Conservation (phyloP, 1,140 invertebrate species). For the Streblospio benedicti region DNA sequence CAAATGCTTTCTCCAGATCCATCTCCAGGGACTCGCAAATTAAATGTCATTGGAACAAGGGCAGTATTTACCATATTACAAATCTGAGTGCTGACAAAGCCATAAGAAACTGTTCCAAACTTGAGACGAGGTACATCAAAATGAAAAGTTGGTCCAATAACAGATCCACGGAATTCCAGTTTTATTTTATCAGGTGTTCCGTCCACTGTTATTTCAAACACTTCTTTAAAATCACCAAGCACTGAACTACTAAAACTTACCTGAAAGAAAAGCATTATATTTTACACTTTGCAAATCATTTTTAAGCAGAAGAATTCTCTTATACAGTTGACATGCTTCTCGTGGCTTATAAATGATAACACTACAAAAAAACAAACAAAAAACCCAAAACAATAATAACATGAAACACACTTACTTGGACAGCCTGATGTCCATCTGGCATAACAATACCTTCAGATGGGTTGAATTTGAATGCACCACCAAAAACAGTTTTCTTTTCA, state of each 20-base stretch:
- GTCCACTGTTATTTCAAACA: conserved; percentile 45
- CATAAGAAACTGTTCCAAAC: conserved; percentile 46
- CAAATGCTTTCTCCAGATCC: conserved; percentile 21
- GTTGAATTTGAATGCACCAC: conserved; percentile 44
- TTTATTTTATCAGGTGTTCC: conserved; percentile 35
- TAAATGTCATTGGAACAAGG: conserved; percentile 45
- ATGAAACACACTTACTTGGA: too few relatives aligned
- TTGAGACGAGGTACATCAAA: conserved; percentile 43
- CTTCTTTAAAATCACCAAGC: conserved; percentile 44
- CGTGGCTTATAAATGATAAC: too few relatives aligned
- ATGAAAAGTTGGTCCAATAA: conserved; percentile 47
- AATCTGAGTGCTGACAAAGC: conserved; percentile 34
- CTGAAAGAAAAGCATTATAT: too few relatives aligned
- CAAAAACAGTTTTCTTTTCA: conserved; percentile 34
- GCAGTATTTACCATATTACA: conserved; percentile 43
- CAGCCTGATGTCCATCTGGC: conserved; percentile 44
- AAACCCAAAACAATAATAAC: too few relatives aligned
- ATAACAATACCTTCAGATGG: conserved; percentile 44
- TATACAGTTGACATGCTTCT: too few relatives aligned
- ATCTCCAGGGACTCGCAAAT: conserved; percentile 41
- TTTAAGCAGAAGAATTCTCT: too few relatives aligned
- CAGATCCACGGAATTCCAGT: conserved; percentile 39
- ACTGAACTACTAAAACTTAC: conserved; percentile 36
- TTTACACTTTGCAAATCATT: too few relatives aligned
- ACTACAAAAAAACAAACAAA: too few relatives aligned